Evolutionary conservation across 2,888 invertebrate genomes (phyloP).

Genomic region (Apodemia mormo): DNA sequence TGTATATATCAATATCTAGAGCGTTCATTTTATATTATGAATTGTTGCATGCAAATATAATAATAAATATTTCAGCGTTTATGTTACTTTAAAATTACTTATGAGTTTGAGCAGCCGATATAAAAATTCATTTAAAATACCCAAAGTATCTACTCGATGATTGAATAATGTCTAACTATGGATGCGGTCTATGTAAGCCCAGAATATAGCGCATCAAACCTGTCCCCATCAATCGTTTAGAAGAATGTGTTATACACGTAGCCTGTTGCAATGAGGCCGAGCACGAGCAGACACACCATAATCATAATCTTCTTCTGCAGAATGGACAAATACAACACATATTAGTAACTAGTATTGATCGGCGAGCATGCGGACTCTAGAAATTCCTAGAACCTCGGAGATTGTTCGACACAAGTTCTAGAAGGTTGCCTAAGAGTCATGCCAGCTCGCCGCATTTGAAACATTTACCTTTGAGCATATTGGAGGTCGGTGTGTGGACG

Average conservation of each 20-base stretch:
- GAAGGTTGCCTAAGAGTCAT: conserved; percentile 24
- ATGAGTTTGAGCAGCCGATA: conserved; percentile 4
- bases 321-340: conserved; percentile 75
- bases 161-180: conserved; percentile 53
- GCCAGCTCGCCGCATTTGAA: conserved; percentile 49
- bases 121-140: conserved; percentile 4
- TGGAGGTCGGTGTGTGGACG: conserved; percentile 49
- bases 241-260: conserved; percentile 80
- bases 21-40: conserved; percentile 1
- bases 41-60: neutral
- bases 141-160: conserved; percentile 47
- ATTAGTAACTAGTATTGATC: conserved; percentile 63
- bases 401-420: conserved; percentile 22
- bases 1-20: neutral
- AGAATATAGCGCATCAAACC: conserved; percentile 68
- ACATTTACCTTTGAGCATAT: conserved; percentile 71
- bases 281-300: conserved; percentile 92
- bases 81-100: conserved; percentile 1
- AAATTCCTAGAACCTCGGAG: conserved; percentile 25
- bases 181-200: conserved; percentile 59
- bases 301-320: conserved; percentile 97
- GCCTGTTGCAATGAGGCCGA: conserved; percentile 85
- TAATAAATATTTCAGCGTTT: conserved; percentile 2
- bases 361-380: conserved; percentile 52
- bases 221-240: conserved; percentile 73